phyloP scores from a whole-genome alignment of 2,888 invertebrate genomes.

The Drosophila austrosaltans region DNA sequence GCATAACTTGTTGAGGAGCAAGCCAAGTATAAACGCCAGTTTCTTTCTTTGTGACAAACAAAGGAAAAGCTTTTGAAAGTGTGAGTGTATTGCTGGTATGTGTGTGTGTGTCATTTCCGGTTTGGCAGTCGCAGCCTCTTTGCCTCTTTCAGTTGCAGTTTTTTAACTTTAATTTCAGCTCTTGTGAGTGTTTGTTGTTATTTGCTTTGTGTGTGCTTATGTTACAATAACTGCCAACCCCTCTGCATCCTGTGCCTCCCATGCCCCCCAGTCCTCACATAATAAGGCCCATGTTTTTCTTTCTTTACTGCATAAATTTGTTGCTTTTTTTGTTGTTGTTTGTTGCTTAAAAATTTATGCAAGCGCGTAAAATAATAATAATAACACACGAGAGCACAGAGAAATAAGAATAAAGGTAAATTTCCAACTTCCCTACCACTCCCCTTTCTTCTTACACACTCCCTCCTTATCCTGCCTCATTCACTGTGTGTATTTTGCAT shows the following conservation, averaged over 20 bases:
- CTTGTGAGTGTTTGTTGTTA: slow-evolving; percentile 3
- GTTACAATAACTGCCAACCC: neutral
- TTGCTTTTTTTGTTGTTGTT: slow-evolving; percentile 14
- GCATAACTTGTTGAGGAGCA: slow-evolving; percentile 12
- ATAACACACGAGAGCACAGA: slow-evolving; percentile 43
- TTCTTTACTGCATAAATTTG: slow-evolving; percentile 24
- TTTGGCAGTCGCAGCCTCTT: slow-evolving; percentile 1
- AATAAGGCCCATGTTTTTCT: slow-evolving; percentile 8
- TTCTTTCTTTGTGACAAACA: slow-evolving; percentile 2
- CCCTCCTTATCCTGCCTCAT: neutral
- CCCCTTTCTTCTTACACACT: neutral
- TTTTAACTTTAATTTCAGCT: slow-evolving; percentile 11
- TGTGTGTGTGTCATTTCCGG: slow-evolving; percentile 7
- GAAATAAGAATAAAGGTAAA: slow-evolving; percentile 27
- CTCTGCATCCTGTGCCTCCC: neutral
- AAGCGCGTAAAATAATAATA: slow-evolving; percentile 70
- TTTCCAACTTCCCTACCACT: slow-evolving; percentile 29
- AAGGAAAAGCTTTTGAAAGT: neutral
- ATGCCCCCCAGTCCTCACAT: neutral
- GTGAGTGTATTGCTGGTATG: slow-evolving; percentile 1
- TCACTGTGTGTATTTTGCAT: slow-evolving; percentile 2
- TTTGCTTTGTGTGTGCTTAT: slow-evolving; percentile 8
- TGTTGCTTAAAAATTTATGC: slow-evolving; percentile 54
- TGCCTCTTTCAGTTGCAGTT: slow-evolving; percentile 4
- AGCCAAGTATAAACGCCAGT: slow-evolving; percentile 4